These are phyloP conservation scores for Holocentrus rufus DNA, from an alignment of 2,797 vertebrate species.

Conservation along the genomic window DNA sequence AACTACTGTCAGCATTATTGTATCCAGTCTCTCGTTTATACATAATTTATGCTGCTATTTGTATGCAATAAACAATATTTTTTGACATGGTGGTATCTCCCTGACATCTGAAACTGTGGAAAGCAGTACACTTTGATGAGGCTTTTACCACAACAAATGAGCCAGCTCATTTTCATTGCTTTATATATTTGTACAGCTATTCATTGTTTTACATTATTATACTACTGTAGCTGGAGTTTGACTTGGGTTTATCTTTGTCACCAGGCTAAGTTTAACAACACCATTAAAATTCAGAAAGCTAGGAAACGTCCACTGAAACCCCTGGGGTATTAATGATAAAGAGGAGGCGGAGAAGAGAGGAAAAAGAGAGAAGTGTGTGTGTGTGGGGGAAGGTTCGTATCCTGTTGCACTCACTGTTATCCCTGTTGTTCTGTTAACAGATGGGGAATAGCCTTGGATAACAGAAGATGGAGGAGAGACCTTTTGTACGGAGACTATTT, in stretches of 20 bases:
- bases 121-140: conserved; percentile 26
- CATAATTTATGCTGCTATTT: too few species aligned
- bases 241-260: background rate
- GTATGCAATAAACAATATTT: too few species aligned
- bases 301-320: background rate
- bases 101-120: conserved; percentile 9
- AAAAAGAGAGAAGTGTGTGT: background rate
- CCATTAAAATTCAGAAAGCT: background rate
- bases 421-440: conserved; percentile 81
- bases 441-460: conserved; percentile 87
- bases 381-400: conserved; percentile 18
- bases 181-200: background rate
- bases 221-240: background rate
- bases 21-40: too few species aligned
- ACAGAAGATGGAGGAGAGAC: conserved; percentile 69
- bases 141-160: background rate
- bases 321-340: background rate
- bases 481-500: conserved; percentile 67
- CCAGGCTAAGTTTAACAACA: background rate
- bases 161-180: conserved; percentile 29
- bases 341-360: background rate
- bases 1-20: too few species aligned
- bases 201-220: background rate
- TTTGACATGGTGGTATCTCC: conserved; percentile 19
- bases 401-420: conserved; percentile 66